Conservation (phyloP, 2,888 invertebrate genomes). For the Corythucha ciliata region DNA sequence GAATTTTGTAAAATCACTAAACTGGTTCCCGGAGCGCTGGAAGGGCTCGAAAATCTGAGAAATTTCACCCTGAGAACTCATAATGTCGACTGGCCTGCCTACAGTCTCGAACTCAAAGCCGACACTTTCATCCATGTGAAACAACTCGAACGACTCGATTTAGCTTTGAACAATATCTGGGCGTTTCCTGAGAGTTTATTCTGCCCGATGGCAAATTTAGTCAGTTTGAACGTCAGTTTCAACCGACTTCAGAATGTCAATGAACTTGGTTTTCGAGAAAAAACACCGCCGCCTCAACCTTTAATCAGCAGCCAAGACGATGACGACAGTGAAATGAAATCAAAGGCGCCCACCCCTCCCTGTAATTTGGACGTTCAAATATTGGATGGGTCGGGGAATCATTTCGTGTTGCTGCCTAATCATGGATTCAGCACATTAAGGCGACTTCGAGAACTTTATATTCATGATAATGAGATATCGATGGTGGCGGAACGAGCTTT, state of each 20-base stretch:
- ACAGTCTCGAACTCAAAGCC: constrained; percentile 70
- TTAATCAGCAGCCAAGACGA: constrained; percentile 52
- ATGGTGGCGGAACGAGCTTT: constrained; percentile 79
- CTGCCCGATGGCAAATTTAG: constrained; percentile 69
- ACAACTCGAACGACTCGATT: constrained; percentile 71
- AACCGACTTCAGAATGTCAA: constrained; percentile 81
- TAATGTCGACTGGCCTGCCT: constrained; percentile 73
- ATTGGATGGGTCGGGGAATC: constrained; percentile 74
- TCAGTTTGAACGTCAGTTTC: constrained; percentile 72
- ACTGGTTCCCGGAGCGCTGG: constrained; percentile 69
- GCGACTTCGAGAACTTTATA: constrained; percentile 66
- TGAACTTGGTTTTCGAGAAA: constrained; percentile 74
- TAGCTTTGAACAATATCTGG: constrained; percentile 84
- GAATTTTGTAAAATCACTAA: constrained; percentile 79
- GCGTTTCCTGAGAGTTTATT: constrained; percentile 77
- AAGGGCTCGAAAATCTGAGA: constrained; percentile 67
- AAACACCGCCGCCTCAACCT: constrained; percentile 52
- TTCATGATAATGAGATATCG: constrained; percentile 81
- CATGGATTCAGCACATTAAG: constrained; percentile 72
- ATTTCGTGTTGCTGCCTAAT: constrained; percentile 71
- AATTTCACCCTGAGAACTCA: constrained; percentile 78
- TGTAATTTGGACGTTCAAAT: constrained; percentile 74
- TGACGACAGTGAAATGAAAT: constrained; percentile 40
- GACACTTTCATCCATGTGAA: constrained; percentile 63
- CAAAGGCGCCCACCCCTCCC: constrained; percentile 23